Conservation (phyloP, 2,113 vertebrate species). For the Vidua chalybeata region DNA sequence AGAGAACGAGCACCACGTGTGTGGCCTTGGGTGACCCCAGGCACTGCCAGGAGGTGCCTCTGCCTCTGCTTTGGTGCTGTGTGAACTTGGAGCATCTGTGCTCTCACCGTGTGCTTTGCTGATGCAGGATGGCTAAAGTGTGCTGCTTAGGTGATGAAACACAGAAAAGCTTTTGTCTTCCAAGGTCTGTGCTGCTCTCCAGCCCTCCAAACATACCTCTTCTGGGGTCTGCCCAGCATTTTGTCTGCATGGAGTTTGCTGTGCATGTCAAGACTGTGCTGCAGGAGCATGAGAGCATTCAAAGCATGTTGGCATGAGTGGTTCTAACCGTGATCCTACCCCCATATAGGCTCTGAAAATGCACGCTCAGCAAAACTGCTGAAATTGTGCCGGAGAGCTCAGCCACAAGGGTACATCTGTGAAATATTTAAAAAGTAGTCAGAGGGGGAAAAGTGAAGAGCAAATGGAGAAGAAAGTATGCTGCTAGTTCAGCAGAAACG, state of each 20-base stretch:
- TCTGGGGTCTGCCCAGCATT: background rate
- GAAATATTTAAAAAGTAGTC: conserved; percentile 26
- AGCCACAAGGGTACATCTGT: background rate
- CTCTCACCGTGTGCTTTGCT: background rate
- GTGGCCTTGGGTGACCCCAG: background rate
- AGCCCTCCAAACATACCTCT: background rate
- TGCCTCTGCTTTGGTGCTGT: background rate
- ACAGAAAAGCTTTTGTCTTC: background rate
- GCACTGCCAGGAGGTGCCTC: background rate
- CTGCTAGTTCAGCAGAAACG: conserved; percentile 31
- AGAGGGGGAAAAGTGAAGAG: background rate
- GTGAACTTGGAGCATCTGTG: background rate
- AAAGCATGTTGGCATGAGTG: background rate
- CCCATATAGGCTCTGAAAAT: background rate
- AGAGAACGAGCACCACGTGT: background rate
- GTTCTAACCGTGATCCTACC: background rate
- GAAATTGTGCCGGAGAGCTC: background rate
- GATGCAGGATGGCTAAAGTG: background rate
- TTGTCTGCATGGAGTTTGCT: background rate
- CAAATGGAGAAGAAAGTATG: background rate
- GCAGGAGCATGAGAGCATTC: background rate
- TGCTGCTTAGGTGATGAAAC: background rate
- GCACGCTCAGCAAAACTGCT: background rate
- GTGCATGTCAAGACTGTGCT: background rate
- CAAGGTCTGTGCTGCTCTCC: background rate